Percentiles rank a stretch among this genome's conserved stretches.
Conservation (phyloP, 2,888 invertebrate genomes). For the Thymelicus acteon region DNA sequence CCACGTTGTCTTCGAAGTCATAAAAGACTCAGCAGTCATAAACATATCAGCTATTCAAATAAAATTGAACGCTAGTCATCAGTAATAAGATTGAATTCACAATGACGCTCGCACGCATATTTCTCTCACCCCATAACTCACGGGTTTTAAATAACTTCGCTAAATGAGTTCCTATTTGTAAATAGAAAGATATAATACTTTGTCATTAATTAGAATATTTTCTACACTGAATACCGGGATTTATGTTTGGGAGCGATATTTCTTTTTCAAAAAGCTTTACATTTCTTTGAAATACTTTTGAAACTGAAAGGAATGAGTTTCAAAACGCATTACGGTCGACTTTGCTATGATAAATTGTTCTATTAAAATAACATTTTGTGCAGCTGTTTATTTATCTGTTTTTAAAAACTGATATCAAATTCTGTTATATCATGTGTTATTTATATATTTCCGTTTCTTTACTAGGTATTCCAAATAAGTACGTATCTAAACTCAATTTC, state of each 20-base stretch:
- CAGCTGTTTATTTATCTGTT: not conserved
- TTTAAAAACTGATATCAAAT: not conserved
- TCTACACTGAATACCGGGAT: slow-evolving; percentile 20
- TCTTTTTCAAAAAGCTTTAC: slow-evolving; percentile 9
- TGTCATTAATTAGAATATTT: slow-evolving; percentile 35
- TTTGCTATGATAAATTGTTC: slow-evolving; percentile 6
- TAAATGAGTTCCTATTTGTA: slow-evolving; percentile 36
- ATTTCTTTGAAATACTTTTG: slow-evolving; percentile 5
- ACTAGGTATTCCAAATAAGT: no score
- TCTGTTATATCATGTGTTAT: not conserved
- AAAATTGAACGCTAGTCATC: not conserved
- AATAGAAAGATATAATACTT: slow-evolving; percentile 30
- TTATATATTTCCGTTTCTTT: no score
- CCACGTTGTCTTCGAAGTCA: slow-evolving; percentile 23
- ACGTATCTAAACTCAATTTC: no score
- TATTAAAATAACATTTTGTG: not conserved
- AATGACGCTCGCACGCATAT: not conserved
- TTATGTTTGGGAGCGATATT: slow-evolving; percentile 23
- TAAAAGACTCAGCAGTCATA: slow-evolving; percentile 24
- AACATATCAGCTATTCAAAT: not conserved
- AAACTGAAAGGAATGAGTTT: slow-evolving; percentile 17
- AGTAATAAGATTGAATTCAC: not conserved
- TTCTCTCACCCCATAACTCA: slow-evolving; percentile 21
- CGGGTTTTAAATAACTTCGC: slow-evolving; percentile 23
- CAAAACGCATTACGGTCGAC: slow-evolving; percentile 7